Evolutionary conservation across 2,888 invertebrate genomes (phyloP), one percentile per base, ranked within the genome.

Genomic region (Drosophila paranaensis): DNA sequence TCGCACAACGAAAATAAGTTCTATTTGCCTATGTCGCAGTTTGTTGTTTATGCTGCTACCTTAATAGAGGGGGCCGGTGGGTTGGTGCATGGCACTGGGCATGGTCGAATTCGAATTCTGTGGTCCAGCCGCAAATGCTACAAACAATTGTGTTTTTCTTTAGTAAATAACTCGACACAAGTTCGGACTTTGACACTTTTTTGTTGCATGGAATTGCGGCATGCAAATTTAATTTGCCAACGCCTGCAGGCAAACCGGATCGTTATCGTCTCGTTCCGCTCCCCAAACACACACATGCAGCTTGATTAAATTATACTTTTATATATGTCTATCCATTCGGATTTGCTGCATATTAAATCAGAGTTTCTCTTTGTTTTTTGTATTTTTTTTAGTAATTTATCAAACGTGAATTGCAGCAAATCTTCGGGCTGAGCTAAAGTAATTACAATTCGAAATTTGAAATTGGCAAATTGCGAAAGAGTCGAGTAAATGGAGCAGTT

Each of bases 131-230:
- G 60, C 77, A 89, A 82, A 67, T 77, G 79, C 75, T 72, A 65
- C 85, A 88, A 81, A 85, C 88, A 89, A 89, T 87, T 84, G 85
- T 79, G 85, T 87, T 84, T 74, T 87, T 89, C 89, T 81, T 89
- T 89, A 89, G 84, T 84, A 84, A 84, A 84, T 84, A 84, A 79
- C 75, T 62, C 73, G 60, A 71, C 51, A 62, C 71, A 66, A 76
- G 70, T 66, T 66, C 64, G 71, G 72, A 74, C 79, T 83, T 89
- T 85, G 89, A 79, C 89, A 89, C 85, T 89, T 81, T 76, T 76
- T 75, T 72, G 70, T 71, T 71, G 68, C 69, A 78, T 58, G 65
- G 72, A 67, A 80, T 80, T 83, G 84, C 88, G 88, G 89, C 89
- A 84, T 89, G 89, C 71, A 89, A 84, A 87, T 85, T 85, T 74